phyloP scores from a whole-genome alignment of 2,797 vertebrate genomes.

The Sebastes iracundus region DNA sequence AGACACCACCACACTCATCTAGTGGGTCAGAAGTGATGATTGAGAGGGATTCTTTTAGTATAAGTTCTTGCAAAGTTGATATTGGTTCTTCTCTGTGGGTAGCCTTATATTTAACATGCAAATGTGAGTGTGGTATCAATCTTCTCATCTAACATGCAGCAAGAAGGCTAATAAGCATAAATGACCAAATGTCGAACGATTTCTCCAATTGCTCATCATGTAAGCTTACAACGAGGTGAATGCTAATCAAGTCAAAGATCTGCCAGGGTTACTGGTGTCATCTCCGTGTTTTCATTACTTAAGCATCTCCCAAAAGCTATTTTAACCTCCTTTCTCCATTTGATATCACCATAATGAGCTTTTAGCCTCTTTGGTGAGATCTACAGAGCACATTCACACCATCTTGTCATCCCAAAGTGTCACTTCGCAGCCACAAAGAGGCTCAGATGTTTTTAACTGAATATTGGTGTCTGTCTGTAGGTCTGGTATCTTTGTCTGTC shows the following conservation, averaged over 20 bases:
- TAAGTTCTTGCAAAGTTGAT: too few relatives aligned
- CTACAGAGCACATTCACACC: slow-evolving; percentile 28
- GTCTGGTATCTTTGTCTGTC: slow-evolving; percentile 32
- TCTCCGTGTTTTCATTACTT: slow-evolving; percentile 5
- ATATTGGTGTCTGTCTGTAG: slow-evolving; percentile 41
- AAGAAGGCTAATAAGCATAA: not conserved
- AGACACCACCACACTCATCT: too few relatives aligned
- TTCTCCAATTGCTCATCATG: not conserved
- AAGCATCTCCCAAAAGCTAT: not conserved
- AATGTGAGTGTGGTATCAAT: not conserved
- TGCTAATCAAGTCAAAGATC: not conserved
- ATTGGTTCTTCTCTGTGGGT: not conserved
- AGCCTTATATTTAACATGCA: not conserved
- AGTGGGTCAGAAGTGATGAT: too few relatives aligned
- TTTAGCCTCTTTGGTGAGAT: slow-evolving; percentile 14
- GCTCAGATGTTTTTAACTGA: slow-evolving; percentile 53
- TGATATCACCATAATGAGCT: not conserved
- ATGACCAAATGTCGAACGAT: not conserved
- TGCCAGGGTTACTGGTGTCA: not conserved
- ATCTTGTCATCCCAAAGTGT: slow-evolving; percentile 35
- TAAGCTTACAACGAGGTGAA: not conserved
- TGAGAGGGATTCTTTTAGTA: too few relatives aligned
- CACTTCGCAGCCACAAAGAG: slow-evolving; percentile 33
- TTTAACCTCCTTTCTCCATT: slow-evolving; percentile 8
- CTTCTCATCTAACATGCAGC: not conserved